These are phyloP conservation scores for Mesitornis unicolor DNA, from an alignment of 2,113 vertebrate species.

Conservation along the genomic window DNA sequence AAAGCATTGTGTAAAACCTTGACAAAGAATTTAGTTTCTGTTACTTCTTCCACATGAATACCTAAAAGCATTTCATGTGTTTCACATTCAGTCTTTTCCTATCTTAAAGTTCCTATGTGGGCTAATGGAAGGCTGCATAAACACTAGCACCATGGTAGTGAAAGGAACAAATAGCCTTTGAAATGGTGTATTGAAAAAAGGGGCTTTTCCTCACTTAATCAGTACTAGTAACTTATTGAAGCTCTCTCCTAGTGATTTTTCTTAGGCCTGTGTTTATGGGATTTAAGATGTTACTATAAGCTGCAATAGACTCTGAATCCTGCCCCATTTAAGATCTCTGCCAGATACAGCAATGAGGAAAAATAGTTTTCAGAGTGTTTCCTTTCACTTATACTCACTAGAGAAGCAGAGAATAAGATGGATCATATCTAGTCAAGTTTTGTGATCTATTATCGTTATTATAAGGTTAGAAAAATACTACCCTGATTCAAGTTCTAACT, in stretches of 20 bases:
- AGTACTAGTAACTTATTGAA: background rate
- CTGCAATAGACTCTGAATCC: background rate
- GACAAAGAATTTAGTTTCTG: background rate
- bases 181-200: background rate
- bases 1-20: background rate
- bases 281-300: background rate
- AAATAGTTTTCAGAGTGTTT: background rate
- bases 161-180: background rate
- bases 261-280: background rate
- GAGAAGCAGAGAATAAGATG: background rate
- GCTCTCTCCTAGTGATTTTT: background rate
- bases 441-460: background rate
- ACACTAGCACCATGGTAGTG: background rate
- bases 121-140: background rate
- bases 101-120: fast-evolving
- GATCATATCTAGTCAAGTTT: background rate
- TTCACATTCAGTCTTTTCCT: background rate
- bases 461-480: background rate
- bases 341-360: background rate
- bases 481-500: background rate
- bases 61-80: background rate
- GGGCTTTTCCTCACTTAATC: background rate
- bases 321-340: background rate
- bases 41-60: background rate
- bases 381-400: background rate